A percentile compares a stretch with the other conserved stretches of the same genome.
phyloP scores from a whole-genome alignment of 2,797 vertebrate genomes.

The Anomalospiza imberbis region DNA sequence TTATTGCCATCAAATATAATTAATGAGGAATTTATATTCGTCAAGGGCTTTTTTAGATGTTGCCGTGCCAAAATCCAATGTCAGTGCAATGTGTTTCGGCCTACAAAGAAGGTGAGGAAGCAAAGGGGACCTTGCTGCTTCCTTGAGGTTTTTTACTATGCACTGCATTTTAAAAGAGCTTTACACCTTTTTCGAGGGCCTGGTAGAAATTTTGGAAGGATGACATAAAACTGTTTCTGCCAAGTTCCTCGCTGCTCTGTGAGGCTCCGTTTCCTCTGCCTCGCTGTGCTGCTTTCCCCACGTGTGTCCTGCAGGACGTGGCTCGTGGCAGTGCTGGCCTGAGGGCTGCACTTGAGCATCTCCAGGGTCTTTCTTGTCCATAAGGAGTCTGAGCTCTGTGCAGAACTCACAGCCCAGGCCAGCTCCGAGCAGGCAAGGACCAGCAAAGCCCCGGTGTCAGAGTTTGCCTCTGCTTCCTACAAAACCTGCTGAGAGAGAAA shows the following conservation, averaged over 20 bases:
- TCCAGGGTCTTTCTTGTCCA: fast-evolving
- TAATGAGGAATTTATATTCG: background rate
- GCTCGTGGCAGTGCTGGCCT: background rate
- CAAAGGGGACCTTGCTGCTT: background rate
- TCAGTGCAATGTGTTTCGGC: background rate
- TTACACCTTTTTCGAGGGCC: background rate
- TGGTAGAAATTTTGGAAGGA: background rate
- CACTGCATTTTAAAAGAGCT: background rate
- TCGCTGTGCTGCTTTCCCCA: fast-evolving
- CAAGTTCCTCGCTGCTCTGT: background rate
- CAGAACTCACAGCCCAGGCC: background rate
- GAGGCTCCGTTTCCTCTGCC: background rate
- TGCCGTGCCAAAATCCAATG: background rate
- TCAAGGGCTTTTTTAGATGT: background rate
- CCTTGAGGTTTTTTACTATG: background rate
- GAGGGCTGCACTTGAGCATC: fast-evolving
- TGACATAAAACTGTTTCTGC: background rate
- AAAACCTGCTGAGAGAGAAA: background rate
- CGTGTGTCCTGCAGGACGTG: fast-evolving
- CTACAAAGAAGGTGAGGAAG: background rate
- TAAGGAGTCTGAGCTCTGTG: fast-evolving
- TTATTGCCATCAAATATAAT: constrained; percentile 17
- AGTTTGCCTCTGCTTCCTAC: background rate
- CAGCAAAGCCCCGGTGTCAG: background rate
- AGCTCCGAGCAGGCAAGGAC: background rate